phyloP scores from a whole-genome alignment of 2,888 invertebrate species.

The Clusia tigrina region DNA sequence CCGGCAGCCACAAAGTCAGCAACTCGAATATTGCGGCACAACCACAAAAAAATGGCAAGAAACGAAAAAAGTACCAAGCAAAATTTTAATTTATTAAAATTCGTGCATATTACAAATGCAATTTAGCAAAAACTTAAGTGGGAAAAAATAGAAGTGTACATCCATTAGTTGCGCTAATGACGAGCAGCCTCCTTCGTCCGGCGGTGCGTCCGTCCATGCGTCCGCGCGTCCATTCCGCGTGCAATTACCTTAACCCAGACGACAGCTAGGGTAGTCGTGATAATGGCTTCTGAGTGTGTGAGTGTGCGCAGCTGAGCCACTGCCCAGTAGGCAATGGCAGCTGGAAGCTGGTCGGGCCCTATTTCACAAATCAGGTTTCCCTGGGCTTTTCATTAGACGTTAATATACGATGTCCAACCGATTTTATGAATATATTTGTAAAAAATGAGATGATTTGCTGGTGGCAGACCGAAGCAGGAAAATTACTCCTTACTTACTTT shows the following conservation, averaged over 20 bases:
- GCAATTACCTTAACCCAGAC: background rate
- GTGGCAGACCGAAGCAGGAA: no score
- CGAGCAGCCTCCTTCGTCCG: slow-evolving; percentile 50
- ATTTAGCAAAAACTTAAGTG: slow-evolving; percentile 36
- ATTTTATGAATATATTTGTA: no score
- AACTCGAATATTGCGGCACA: no score
- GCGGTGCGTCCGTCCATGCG: slow-evolving; percentile 33
- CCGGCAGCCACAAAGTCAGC: no score
- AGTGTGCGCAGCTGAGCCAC: slow-evolving; percentile 20
- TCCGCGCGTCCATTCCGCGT: background rate
- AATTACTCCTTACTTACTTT: no score
- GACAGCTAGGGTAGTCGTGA: slow-evolving; percentile 31
- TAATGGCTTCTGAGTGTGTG: slow-evolving; percentile 38
- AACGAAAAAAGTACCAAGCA: no score
- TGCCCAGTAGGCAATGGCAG: background rate
- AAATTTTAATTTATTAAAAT: slow-evolving; percentile 57
- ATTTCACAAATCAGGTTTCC: no score
- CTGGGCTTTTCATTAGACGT: no score
- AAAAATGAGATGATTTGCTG: no score
- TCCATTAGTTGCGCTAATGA: slow-evolving; percentile 56
- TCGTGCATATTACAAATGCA: slow-evolving; percentile 49
- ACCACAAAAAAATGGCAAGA: no score
- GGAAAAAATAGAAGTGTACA: slow-evolving; percentile 49
- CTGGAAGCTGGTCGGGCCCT: no score
- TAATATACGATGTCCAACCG: no score